Evolutionary conservation across 2,113 vertebrate genomes (phyloP), one percentile per base, ranked within the genome.

Genomic region (Zootoca vivipara): DNA sequence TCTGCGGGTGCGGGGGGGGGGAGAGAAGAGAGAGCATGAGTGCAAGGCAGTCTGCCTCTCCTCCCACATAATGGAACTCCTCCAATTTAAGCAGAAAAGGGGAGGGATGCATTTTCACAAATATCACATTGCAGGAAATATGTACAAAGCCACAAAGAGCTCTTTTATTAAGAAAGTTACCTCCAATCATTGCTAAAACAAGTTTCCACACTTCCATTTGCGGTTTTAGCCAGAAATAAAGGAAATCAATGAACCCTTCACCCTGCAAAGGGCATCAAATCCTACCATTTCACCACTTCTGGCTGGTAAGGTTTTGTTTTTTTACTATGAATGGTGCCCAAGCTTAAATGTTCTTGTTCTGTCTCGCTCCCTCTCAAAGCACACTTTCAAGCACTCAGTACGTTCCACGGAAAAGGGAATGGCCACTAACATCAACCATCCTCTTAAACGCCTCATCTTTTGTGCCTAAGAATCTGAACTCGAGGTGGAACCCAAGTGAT

Each of bases 1-100:
- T 99, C 99, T 99, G 90, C 38, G 12, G 56, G n/a, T n/a, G n/a
- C n/a, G 28, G 22, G 13, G 38, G 9, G 22, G 83, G 1, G n/a
- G 10, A 58, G 0, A 15, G 75, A 46, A 7, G 69, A 82, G 1
- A 67, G 28, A 1, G 86, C 0, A 42, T 3, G 22, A 79, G 38
- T 1, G 0, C 33, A 0, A 30, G 9, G 2, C 75, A 38, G 33
- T 12, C 30, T 52, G 24, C 69, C 7, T 46, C 28, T 77, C 62
- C 33, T 52, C 24, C 81, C 8, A 38, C 3, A 33, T 46, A 46
- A 62, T 9, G 24, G 28, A 86, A 40, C 24, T 30, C 20, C 22
- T 20, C 20, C 58, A 65, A 58, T 24, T 28, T 56, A 75, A 1
- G 33, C 33, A 64, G 15, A 58, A 10, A 13, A 33, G 6, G 7